Percentiles rank a stretch among this genome's conserved stretches.
These are phyloP conservation scores for Eutolmus rufibarbis DNA, from an alignment of 2,888 invertebrate genomes.

Conservation along the genomic window DNA sequence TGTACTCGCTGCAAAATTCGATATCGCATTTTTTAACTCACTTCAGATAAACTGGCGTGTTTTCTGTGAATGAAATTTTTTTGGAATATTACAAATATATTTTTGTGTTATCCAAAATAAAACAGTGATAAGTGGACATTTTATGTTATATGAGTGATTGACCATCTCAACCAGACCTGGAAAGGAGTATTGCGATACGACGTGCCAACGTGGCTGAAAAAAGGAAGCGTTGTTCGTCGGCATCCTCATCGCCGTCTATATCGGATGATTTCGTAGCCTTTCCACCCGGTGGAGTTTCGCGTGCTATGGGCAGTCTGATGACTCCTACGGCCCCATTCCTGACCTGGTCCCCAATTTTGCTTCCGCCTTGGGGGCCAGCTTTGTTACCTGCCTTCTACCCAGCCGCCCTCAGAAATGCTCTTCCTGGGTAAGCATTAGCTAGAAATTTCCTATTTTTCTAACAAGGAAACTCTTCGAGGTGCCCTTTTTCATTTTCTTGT, in stretches of 20 bases:
- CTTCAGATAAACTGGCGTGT: neutral
- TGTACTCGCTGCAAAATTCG: neutral
- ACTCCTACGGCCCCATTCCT: slow-evolving; percentile 72
- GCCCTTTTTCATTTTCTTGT: too few species aligned
- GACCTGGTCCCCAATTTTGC: slow-evolving; percentile 77
- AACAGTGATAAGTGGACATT: neutral
- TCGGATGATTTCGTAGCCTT: slow-evolving; percentile 39
- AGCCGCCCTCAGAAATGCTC: slow-evolving; percentile 74
- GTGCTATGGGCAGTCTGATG: slow-evolving; percentile 60
- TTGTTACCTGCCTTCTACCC: slow-evolving; percentile 76
- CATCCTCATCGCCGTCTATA: slow-evolving; percentile 55
- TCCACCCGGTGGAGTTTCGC: slow-evolving; percentile 50
- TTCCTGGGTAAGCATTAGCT: slow-evolving; percentile 72
- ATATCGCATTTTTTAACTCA: neutral
- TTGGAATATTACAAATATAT: neutral
- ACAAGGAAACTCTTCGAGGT: too few species aligned
- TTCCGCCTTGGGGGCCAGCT: slow-evolving; percentile 79
- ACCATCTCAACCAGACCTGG: neutral
- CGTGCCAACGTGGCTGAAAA: slow-evolving; percentile 61
- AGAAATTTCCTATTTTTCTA: neutral
- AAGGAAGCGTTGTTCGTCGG: slow-evolving; percentile 59
- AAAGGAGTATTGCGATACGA: neutral
- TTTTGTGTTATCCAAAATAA: neutral
- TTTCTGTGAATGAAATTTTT: neutral
- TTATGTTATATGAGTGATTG: neutral